Base-by-base conservation (phyloP, 2,888 invertebrate genomes). In the Spodoptera littoralis region DNA sequence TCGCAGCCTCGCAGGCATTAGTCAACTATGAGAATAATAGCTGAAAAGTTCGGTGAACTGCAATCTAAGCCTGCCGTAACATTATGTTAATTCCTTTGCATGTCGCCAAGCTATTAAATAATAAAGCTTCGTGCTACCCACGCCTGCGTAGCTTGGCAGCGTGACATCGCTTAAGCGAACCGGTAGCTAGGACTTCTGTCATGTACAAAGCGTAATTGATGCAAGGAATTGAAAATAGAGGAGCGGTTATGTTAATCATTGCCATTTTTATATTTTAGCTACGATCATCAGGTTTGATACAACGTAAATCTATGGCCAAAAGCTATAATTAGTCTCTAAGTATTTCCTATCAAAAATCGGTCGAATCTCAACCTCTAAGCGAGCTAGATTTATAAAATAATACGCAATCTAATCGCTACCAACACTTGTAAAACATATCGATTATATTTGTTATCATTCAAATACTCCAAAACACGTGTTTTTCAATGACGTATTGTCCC, bases 91-190 rank as follows among this genome's bases (percentile, higher is more conserved):
- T 72, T 51, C 61, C 42, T 11, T 72, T 44, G 70, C 70, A 72
- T 70, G 72, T 30, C 22, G 2, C 11, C 11, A 0, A 8, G 22
- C 67, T 36, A 72, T 70, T 52, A 72, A 51, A 42, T 58, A 22
- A 51, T 2, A 60, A 72, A 62, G 13, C 50, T 72, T 57, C 67
- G 56, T 70, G 66, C 12, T 42, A 44, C 50, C 52, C 45, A 57
- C 53, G 57, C 47, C 30, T 4, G 45, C 11, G 48, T 24, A 48
- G 43, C 22, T 36, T 36, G n/a, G n/a, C 43, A 51, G 73, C 61
- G 67, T 72, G 67, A 72, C 73, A 70, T 70, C 73, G 70, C 70
- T 61, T 45, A 50, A 70, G 54, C 11, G 67, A 67, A 58, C 61
- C 67, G 51, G 70, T 66, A 72, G 67, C 44, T 43, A 13, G 50